Base-by-base conservation (phyloP, 2,888 invertebrate genomes). In the Iphiclides podalirius region DNA sequence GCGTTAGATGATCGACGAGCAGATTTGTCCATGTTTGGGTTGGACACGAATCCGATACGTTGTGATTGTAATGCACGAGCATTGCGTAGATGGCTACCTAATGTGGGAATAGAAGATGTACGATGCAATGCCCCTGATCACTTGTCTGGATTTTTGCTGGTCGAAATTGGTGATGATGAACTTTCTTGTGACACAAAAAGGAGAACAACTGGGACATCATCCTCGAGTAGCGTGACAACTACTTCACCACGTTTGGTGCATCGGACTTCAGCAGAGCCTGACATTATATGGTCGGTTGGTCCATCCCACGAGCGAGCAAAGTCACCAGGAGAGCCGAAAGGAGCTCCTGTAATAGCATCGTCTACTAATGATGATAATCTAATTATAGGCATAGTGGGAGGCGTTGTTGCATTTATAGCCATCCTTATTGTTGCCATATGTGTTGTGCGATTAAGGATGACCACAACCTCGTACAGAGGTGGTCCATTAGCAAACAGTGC, bases 331-430 rank as follows among this genome's bases (percentile, higher is more conserved):
- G 91, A 90, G 38, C 90, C 91, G 44, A 93, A 92, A 75, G 90
- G 90, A 36, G 90, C 90, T 9, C 90, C 86, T 17, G 87, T 90
- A 1, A 74, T 89, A 1, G 89, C 90, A 6, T 83, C 93, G 0
- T 90, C 95, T 8, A 93, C 92, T 47, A 96, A 96, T 64, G 97
- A 97, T 64, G 97, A 97, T 62, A 96, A 96, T 2, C 87, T 97
- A n/a, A 97, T 97, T 43, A 97, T 97, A 52, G 96, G 96, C n/a
- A 97, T 97, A 58, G 96, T 97, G 0, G 96, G 96, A 0, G 96
- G 97, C 1, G 96, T 97, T 0, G 96, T 97, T 0, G 96, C 95
- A 1, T 96, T 97, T 70, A 96, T 97, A 58, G 95, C 95, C 8
- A 94, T 97, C 55, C 90, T 97, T 45, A 94, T 97, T 26, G 94